phyloP scores from a whole-genome alignment of 2,113 vertebrate species.

The Procavia capensis region DNA sequence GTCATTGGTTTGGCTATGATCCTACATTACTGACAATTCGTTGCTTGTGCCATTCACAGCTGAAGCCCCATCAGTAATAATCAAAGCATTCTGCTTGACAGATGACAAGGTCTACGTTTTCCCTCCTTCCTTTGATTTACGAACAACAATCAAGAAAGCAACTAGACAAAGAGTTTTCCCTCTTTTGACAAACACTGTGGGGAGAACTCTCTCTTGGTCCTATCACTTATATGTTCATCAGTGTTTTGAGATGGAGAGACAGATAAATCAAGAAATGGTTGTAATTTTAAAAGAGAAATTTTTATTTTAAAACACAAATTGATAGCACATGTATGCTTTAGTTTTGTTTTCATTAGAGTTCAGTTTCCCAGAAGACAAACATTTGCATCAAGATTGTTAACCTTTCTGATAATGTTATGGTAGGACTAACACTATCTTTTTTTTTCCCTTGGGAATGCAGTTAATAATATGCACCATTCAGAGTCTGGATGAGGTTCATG shows the following conservation, averaged over 20 bases:
- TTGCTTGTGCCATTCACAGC: not conserved
- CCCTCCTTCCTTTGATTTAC: not conserved
- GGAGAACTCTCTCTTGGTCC: too few relatives aligned
- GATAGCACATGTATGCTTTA: rapidly evolving
- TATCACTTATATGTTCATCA: not conserved
- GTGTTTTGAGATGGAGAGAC: not conserved
- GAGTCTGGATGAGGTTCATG: rapidly evolving
- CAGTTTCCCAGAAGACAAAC: not conserved
- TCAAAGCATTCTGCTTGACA: too few relatives aligned
- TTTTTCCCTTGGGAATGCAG: not conserved
- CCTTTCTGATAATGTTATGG: rapidly evolving
- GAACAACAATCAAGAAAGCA: not conserved
- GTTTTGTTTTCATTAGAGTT: too few relatives aligned
- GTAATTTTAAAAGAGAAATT: not conserved
- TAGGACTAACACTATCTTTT: rapidly evolving
- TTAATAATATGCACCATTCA: rapidly evolving
- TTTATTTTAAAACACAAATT: not conserved
- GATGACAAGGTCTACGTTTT: rapidly evolving
- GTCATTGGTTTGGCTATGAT: rapidly evolving
- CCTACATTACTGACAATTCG: too few relatives aligned
- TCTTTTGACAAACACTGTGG: not conserved
- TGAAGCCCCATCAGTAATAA: rapidly evolving
- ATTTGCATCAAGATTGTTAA: too few relatives aligned
- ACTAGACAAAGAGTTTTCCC: not conserved
- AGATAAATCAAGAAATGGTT: rapidly evolving